These are phyloP conservation scores for Cataglyphis hispanica DNA, from an alignment of 1,140 invertebrate species.

Conservation along the genomic window DNA sequence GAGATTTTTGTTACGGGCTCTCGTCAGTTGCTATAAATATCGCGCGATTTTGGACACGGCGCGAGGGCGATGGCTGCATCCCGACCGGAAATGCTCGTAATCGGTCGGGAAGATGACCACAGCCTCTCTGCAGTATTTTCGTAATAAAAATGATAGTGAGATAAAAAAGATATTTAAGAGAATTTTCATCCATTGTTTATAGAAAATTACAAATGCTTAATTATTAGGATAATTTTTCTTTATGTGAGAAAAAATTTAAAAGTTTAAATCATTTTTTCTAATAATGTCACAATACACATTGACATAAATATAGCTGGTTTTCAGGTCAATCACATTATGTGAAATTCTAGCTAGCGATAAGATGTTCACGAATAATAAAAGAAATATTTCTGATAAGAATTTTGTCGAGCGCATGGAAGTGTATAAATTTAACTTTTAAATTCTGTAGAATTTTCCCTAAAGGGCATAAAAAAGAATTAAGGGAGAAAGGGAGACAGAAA, in stretches of 20 bases:
- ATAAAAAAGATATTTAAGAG: background rate
- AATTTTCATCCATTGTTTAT: constrained; percentile 5
- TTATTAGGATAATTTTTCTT: background rate
- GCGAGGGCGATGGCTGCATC: background rate
- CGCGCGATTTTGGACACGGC: background rate
- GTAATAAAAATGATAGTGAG: background rate
- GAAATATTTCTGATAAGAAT: constrained; percentile 67
- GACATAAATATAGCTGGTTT: constrained; percentile 43
- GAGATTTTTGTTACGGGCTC: constrained; percentile 53
- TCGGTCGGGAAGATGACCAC: background rate
- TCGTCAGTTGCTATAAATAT: constrained; percentile 52
- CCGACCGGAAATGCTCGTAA: constrained; percentile 30
- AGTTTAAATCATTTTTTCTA: background rate
- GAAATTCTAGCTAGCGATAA: constrained; percentile 14
- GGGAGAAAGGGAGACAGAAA: constrained; percentile 3
- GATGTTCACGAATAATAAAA: constrained; percentile 69
- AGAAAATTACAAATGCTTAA: background rate
- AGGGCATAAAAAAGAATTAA: background rate
- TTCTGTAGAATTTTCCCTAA: constrained; percentile 64
- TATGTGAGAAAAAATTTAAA: background rate
- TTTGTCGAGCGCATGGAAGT: background rate
- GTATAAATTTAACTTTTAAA: constrained; percentile 72
- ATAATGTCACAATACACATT: constrained; percentile 57
- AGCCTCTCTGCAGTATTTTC: background rate
- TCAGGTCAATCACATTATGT: constrained; percentile 65